These are phyloP conservation scores for Paraplagusia blochii DNA, from an alignment of 2,113 vertebrate genomes.

Conservation along the genomic window DNA sequence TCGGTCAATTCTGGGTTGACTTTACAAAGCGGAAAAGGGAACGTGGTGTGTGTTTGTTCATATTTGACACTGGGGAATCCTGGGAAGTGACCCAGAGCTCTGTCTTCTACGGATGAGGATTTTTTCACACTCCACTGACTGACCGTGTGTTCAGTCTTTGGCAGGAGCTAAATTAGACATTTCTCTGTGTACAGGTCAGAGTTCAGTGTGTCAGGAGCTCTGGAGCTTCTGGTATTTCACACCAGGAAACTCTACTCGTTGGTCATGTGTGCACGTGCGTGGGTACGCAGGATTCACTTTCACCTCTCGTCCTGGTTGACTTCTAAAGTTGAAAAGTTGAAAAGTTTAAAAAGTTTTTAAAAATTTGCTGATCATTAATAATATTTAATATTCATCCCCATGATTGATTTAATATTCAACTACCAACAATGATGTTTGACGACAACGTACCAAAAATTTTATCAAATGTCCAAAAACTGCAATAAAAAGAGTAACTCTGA, in stretches of 20 bases:
- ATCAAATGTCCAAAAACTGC: too few relatives aligned
- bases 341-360: background rate
- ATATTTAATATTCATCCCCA: too few relatives aligned
- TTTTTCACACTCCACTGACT: constrained; percentile 25
- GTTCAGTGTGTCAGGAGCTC: constrained; percentile 46
- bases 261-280: background rate
- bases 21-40: constrained; percentile 2
- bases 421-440: too few relatives aligned
- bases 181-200: constrained; percentile 51
- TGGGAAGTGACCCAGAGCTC: constrained; percentile 8
- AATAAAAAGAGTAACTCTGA: too few relatives aligned
- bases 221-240: constrained; percentile 65
- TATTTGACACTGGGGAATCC: constrained; percentile 1
- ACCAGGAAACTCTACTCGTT: constrained; percentile 25
- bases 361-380: too few relatives aligned
- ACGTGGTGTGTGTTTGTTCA: constrained; percentile 23
- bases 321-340: too few relatives aligned
- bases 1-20: too few relatives aligned
- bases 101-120: constrained; percentile 25
- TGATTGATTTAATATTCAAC: too few relatives aligned
- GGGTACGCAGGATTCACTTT: constrained; percentile 11
- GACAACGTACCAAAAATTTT: too few relatives aligned
- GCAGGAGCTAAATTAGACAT: constrained; percentile 51
- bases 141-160: constrained; percentile 44
- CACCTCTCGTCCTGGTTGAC: constrained; percentile 8